A percentile compares a stretch with the other conserved stretches of the same genome.
These are phyloP conservation scores for Caenorhabditis imperialis DNA, from an alignment of 2,888 invertebrate genomes.

Conservation along the genomic window DNA sequence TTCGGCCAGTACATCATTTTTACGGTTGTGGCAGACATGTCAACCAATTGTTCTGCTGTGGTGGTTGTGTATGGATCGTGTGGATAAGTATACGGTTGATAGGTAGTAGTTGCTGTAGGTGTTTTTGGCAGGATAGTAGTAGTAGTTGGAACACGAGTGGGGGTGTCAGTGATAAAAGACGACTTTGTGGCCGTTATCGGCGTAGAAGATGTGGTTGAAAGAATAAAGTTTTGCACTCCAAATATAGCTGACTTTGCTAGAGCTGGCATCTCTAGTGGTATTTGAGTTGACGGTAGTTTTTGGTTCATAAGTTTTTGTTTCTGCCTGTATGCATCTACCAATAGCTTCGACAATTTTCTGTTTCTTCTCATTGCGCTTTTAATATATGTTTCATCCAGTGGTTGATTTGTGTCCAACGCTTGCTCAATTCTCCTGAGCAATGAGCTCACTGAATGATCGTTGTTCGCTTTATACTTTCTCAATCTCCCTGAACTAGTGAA, in stretches of 20 bases:
- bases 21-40: not conserved
- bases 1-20: constrained; percentile 54
- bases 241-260: too few relatives aligned
- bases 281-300: not conserved
- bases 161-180: too few relatives aligned
- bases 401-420: constrained; percentile 46
- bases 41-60: not conserved
- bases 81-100: not conserved
- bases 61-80: not conserved
- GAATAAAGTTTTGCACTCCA: too few relatives aligned
- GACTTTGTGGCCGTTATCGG: too few relatives aligned
- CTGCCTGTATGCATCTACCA: constrained; percentile 57
- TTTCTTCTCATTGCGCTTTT: constrained; percentile 54
- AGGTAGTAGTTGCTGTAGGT: not conserved
- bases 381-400: constrained; percentile 57
- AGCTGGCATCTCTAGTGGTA: not conserved
- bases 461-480: constrained; percentile 4
- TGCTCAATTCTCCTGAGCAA: constrained; percentile 53
- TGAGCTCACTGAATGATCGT: constrained; percentile 43
- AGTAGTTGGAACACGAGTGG: too few relatives aligned
- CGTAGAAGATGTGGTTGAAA: too few relatives aligned
- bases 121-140: not conserved
- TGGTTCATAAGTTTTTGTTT: constrained; percentile 27
- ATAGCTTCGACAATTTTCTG: constrained; percentile 54
- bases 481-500: too few relatives aligned